These are phyloP conservation scores for Trachelipus rathkii DNA, from an alignment of 1,140 invertebrate genomes.

Conservation along the genomic window DNA sequence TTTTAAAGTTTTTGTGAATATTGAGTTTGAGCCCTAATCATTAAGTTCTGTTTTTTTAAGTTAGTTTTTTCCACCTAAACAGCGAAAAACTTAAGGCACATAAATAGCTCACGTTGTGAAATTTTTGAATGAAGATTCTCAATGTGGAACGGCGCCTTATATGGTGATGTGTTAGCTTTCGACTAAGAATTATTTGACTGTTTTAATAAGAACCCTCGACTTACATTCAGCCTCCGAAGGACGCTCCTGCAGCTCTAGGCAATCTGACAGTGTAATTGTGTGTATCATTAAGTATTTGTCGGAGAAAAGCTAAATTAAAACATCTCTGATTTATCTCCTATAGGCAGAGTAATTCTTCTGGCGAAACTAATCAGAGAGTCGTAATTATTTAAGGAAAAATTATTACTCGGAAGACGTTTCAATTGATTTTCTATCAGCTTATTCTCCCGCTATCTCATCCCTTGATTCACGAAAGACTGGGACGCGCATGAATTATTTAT, in stretches of 20 bases:
- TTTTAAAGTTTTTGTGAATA: too few relatives aligned
- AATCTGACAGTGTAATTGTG: not conserved
- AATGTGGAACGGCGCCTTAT: too few relatives aligned
- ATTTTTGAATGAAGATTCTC: too few relatives aligned
- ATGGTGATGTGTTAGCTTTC: too few relatives aligned
- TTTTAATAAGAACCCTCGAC: not conserved
- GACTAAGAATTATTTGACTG: too few relatives aligned
- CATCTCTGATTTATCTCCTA: constrained; percentile 6
- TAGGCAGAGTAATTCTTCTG: not conserved
- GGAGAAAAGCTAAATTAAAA: constrained; percentile 9
- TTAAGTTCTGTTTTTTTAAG: too few relatives aligned
- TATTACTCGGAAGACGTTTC: constrained; percentile 1
- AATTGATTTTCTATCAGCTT: constrained; percentile 1
- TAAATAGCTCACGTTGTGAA: too few relatives aligned
- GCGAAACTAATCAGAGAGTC: not conserved
- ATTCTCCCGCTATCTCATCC: not conserved
- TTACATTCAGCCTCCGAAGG: not conserved
- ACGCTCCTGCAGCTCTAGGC: not conserved
- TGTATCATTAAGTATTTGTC: constrained; percentile 8
- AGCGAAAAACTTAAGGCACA: too few relatives aligned
- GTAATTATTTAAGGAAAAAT: not conserved
- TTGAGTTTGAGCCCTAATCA: too few relatives aligned
- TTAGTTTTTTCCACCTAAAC: too few relatives aligned
- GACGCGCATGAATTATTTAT: constrained; percentile 3
- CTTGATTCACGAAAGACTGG: not conserved